Conservation (phyloP, 2,113 vertebrate species). For the Tauraco erythrolophus region DNA sequence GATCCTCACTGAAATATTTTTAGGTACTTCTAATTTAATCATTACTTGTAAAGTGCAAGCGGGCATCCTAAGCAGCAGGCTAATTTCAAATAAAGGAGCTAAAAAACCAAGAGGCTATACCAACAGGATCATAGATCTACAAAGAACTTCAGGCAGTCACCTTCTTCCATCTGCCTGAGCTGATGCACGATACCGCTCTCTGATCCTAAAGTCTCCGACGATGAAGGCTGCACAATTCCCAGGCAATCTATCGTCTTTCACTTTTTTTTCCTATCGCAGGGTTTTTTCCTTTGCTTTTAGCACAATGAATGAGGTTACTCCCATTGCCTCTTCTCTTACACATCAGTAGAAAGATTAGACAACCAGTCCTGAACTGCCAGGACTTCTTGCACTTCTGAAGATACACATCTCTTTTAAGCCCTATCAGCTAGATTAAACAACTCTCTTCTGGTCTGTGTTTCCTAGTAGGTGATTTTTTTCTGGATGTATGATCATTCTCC, state of each 20-base stretch:
- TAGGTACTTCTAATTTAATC: neutral
- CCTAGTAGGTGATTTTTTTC: neutral
- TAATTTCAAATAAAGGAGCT: neutral
- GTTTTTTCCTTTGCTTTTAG: neutral
- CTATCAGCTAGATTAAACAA: neutral
- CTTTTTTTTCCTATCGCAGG: accelerated
- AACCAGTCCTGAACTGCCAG: neutral
- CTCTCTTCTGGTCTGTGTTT: neutral
- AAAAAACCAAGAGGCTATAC: neutral
- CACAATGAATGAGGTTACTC: neutral
- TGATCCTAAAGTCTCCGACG: neutral
- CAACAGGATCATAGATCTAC: accelerated
- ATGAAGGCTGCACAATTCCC: neutral
- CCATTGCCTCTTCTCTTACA: neutral
- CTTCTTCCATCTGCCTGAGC: neutral
- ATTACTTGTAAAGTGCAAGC: neutral
- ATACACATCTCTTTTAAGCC: neutral
- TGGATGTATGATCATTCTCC: neutral
- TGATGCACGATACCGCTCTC: accelerated
- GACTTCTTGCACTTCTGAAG: neutral
- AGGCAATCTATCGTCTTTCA: neutral
- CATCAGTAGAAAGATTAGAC: neutral
- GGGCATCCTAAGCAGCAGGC: neutral
- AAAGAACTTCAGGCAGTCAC: neutral
- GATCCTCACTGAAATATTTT: neutral